Base-by-base conservation (phyloP, 2,888 invertebrate species). In the Drosophila lacicola region DNA sequence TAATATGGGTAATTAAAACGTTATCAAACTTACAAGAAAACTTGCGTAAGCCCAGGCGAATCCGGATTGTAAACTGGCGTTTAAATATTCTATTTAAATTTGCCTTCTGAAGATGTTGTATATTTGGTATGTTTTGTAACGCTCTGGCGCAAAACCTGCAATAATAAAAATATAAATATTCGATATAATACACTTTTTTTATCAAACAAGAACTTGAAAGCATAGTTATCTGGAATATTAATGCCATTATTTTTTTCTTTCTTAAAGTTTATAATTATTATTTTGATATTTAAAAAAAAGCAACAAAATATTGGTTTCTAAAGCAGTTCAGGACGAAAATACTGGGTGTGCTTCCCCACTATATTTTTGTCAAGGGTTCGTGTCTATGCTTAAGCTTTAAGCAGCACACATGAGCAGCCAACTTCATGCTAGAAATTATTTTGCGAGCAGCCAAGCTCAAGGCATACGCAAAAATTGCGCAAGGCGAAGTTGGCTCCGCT, bases 261-360 rank as follows among this genome's bases (percentile, higher is more conserved):
- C 29, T 29, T 29, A 8, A 8, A 29, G 8, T 8, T 29, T 8
- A 0, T 2, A 8, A 29, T 2, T 29, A 29, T 29, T 29, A 25
- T 6, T 25, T 29, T 29, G 29, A 8, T 8, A 8, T 29, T 2
- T 0, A 25, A 25, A 29, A 29, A 0, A 2, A 8, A 8, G n/a
- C 8, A 8, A 2, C 8, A 29, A 2, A 29, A 29, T 29, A 29
- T 8, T 29, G 8, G 29, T 47, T 10, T 47, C 1, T 0, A 11
- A 13, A 37, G 14, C 34, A 11, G 17, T 17, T 4, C 21, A 13
- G 8, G 6, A 11, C 2, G 1, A 25, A 29, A 49, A 56, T 56
- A 56, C 17, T 44, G 50, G 63, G 50, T 44, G 8, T 9, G 4
- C 3, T 13, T 29, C 47, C 10, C 3, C 4, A 1, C 63, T 49